Evolutionary conservation across 2,888 invertebrate species (phyloP), one percentile per base, ranked within the genome.

Genomic region (Rhingia campestris): DNA sequence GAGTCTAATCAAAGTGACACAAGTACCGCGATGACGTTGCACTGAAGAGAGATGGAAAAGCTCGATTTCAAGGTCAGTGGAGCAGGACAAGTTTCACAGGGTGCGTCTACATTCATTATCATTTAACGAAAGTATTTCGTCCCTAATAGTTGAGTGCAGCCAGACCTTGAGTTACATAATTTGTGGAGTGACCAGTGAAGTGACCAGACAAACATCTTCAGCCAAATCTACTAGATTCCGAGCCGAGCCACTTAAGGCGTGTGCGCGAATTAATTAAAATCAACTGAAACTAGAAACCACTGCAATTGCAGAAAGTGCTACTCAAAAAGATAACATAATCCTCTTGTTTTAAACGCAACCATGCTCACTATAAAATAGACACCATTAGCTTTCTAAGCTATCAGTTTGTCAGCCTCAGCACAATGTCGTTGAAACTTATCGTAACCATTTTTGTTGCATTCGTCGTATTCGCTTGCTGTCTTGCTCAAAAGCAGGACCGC

Each of bases 401-500:
- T 10, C 81, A 77, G 76, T 81, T 43, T 7, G 4, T 22, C 39
- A 3, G 39, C 61, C 43, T 32, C 1, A 12, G 1, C 5, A 53
- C 10, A 33, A 84, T 80, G 84, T 66, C 74, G 47, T 35, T 63
- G 32, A 80, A 75, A 54, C 43, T 59, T 6, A 4, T 69, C 14
- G n/a, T 43, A 41, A 30, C 22, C n/a, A 1, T 75, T 43, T 10
- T 80, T 9, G 58, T 64, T 4, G 12, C 47, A 32, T 2, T 64
- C 22, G 58, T 49, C 22, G 2, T 84, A 7, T 6, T 59, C 14
- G 59, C 14, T 6, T 59, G 6, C 39, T 63, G 54, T 2, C 49
- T 59, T 7, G 70, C 64, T 6, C 69, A 51, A 0, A 56, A 51
- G 6, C 54, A 63, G 3, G 63, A 35, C 6, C 89, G 89, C 6